These are phyloP conservation scores for Catagonus wagneri DNA, from an alignment of 2,113 vertebrate genomes.

Conservation along the genomic window DNA sequence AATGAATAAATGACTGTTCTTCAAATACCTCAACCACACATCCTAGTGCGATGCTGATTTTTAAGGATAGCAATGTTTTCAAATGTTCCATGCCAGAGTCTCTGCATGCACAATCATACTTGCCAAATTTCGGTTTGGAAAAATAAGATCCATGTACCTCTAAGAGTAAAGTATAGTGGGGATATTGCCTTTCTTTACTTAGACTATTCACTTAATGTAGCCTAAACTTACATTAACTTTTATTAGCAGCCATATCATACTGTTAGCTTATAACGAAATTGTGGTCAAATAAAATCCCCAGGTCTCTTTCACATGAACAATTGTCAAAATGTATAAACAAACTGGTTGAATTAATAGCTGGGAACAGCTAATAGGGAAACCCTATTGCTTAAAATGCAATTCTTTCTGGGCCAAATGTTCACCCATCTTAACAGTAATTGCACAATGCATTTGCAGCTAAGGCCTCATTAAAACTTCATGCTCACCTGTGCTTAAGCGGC, in stretches of 20 bases:
- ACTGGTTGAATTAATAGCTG: slow-evolving; percentile 80
- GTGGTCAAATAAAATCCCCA: slow-evolving; percentile 81
- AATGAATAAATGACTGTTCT: neutral
- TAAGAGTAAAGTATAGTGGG: neutral
- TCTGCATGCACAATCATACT: neutral
- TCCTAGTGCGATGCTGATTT: no score
- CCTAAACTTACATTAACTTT: slow-evolving; percentile 75
- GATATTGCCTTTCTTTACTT: slow-evolving; percentile 37
- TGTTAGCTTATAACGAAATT: slow-evolving; percentile 77
- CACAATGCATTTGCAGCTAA: slow-evolving; percentile 74
- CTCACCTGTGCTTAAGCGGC: slow-evolving; percentile 74
- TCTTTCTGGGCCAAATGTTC: slow-evolving; percentile 78
- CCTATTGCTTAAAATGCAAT: slow-evolving; percentile 80
- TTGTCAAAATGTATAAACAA: slow-evolving; percentile 83
- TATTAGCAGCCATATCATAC: slow-evolving; percentile 72
- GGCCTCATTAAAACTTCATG: slow-evolving; percentile 82
- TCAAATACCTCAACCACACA: neutral
- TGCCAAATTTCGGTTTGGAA: slow-evolving; percentile 13
- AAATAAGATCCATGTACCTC: slow-evolving; percentile 57
- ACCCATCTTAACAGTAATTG: slow-evolving; percentile 79
- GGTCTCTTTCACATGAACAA: slow-evolving; percentile 75
- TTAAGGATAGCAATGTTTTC: neutral
- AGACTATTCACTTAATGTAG: slow-evolving; percentile 65
- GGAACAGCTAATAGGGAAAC: slow-evolving; percentile 78
- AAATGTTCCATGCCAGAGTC: neutral